These are phyloP conservation scores for Sebastes cheni DNA, from an alignment of 2,797 vertebrate species.

Conservation along the genomic window DNA sequence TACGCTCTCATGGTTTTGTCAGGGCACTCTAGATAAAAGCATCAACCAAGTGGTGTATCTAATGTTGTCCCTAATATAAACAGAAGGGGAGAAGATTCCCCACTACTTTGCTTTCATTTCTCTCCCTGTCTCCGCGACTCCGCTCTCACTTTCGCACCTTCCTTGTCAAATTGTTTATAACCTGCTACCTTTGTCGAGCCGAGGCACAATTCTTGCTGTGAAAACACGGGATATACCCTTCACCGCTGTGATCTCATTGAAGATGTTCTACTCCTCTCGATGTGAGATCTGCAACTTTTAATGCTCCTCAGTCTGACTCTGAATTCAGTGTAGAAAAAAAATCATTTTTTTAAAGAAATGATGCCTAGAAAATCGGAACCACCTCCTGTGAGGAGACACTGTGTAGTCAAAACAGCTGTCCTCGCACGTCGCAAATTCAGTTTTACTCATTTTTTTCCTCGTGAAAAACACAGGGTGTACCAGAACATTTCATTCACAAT, in stretches of 20 bases:
- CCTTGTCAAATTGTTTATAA: slow-evolving; percentile 53
- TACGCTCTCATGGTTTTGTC: slow-evolving; percentile 5
- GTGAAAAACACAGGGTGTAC: slow-evolving; percentile 43
- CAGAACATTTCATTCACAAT: slow-evolving; percentile 32
- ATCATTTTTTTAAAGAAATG: background rate
- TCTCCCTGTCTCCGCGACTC: background rate
- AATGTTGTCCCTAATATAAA: slow-evolving; percentile 28
- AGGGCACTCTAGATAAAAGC: slow-evolving; percentile 24
- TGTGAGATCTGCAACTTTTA: slow-evolving; percentile 21
- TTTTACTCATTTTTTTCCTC: slow-evolving; percentile 21
- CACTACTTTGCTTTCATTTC: slow-evolving; percentile 18
- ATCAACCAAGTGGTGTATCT: slow-evolving; percentile 15
- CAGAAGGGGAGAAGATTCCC: background rate
- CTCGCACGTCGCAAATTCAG: slow-evolving; percentile 19
- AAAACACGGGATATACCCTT: slow-evolving; percentile 33
- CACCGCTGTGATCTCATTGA: slow-evolving; percentile 35
- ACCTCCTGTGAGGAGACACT: slow-evolving; percentile 1
- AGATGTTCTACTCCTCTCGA: slow-evolving; percentile 10
- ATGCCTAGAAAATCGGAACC: background rate
- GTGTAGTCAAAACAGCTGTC: slow-evolving; percentile 27
- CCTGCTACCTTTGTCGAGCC: slow-evolving; percentile 8
- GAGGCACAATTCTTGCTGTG: slow-evolving; percentile 1
- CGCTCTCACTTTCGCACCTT: slow-evolving; percentile 10
- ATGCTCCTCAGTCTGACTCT: background rate
- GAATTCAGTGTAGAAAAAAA: background rate